A percentile compares a stretch with the other conserved stretches of the same genome.
These are phyloP conservation scores for Nesometra sesokonis DNA, from an alignment of 35 echinoderm and acorn worm species.

Conservation along the genomic window DNA sequence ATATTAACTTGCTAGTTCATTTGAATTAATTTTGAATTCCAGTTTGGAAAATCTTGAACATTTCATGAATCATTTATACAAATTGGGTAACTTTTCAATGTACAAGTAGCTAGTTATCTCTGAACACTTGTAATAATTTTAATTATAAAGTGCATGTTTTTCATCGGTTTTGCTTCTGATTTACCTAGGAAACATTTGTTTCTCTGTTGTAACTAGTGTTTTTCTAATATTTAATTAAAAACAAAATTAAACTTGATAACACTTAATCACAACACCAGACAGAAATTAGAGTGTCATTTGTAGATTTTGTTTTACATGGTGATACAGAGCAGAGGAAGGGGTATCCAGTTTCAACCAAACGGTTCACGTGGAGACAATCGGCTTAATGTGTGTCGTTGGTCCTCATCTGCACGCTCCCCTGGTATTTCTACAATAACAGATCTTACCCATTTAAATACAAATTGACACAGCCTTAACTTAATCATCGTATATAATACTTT, in stretches of 20 bases:
- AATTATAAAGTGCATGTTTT: no score
- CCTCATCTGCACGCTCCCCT: neutral
- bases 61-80: no score
- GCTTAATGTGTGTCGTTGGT: neutral
- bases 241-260: neutral
- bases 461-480: neutral
- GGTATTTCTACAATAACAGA: neutral
- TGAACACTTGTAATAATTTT: no score
- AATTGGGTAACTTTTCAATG: no score
- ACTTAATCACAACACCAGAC: neutral
- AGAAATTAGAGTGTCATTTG: neutral
- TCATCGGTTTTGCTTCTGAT: neutral
- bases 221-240: neutral
- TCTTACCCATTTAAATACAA: neutral
- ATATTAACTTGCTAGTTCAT: no score
- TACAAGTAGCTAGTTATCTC: no score
- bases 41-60: no score
- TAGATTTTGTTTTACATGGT: neutral
- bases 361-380: neutral
- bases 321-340: neutral
- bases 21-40: no score
- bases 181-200: neutral
- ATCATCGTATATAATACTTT: conserved; percentile 1
- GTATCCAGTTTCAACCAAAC: neutral
- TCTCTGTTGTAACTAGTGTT: neutral